phyloP scores from a whole-genome alignment of 2,888 invertebrate genomes.

The Ditylenchus weischeri region DNA sequence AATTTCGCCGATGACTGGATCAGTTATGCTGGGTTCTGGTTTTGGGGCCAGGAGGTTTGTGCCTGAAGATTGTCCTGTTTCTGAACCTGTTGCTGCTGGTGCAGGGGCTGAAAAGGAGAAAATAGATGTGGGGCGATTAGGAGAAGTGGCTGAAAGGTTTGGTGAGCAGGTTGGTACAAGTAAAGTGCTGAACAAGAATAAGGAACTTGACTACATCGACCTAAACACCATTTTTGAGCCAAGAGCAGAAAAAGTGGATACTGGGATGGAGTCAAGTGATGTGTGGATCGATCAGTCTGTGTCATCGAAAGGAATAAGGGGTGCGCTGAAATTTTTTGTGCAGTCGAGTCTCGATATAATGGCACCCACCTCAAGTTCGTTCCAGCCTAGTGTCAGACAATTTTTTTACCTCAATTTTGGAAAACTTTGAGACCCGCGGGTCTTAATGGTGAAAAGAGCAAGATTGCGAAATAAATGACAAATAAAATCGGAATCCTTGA shows the following conservation, averaged over 20 bases:
- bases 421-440: too few relatives aligned
- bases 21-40: not conserved
- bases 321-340: too few relatives aligned
- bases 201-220: not conserved
- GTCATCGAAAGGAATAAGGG: too few relatives aligned
- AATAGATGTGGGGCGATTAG: not conserved
- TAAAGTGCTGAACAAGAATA: not conserved
- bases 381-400: too few relatives aligned
- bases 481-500: too few relatives aligned
- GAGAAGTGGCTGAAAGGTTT: not conserved
- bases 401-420: too few relatives aligned
- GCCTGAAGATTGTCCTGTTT: slow-evolving; percentile 8
- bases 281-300: too few relatives aligned
- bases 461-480: too few relatives aligned
- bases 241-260: not conserved
- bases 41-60: slow-evolving; percentile 15
- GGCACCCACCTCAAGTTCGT: too few relatives aligned
- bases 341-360: too few relatives aligned
- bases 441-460: too few relatives aligned
- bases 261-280: not conserved
- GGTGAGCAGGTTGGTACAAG: too few relatives aligned
- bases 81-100: not conserved
- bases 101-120: not conserved
- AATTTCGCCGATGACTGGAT: slow-evolving; percentile 16
- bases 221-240: slow-evolving; percentile 3